phyloP scores from a whole-genome alignment of 2,888 invertebrate genomes.

The Athrips mouffetella region DNA sequence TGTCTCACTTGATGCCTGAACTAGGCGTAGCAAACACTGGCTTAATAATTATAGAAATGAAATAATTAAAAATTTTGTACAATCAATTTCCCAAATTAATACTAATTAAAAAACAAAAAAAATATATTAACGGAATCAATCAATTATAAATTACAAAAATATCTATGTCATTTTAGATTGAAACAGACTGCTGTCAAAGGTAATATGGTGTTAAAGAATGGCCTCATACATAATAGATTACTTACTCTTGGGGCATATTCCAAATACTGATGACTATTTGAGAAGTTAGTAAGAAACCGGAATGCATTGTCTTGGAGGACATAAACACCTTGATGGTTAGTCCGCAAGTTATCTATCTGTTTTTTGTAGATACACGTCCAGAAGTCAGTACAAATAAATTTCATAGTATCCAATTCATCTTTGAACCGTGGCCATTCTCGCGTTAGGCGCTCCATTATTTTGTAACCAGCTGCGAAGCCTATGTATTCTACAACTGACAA shows the following conservation, averaged over 20 bases:
- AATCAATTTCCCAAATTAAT: too few species aligned
- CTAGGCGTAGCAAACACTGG: too few species aligned
- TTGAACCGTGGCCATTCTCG: slow-evolving; percentile 96
- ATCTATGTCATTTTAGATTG: not conserved
- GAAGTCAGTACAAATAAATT: slow-evolving; percentile 99
- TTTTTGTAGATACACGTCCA: slow-evolving; percentile 99
- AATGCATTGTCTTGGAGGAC: slow-evolving; percentile 98
- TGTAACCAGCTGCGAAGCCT: slow-evolving; percentile 90
- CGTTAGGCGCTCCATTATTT: slow-evolving; percentile 91
- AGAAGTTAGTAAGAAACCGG: slow-evolving; percentile 91
- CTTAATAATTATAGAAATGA: too few species aligned
- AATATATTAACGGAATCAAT: not conserved
- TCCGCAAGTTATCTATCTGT: slow-evolving; percentile 97
- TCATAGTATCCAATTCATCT: slow-evolving; percentile 98
- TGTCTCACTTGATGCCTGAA: too few species aligned
- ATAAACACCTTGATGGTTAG: slow-evolving; percentile 99
- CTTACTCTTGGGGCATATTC: slow-evolving; percentile 91
- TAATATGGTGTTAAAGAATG: too few species aligned
- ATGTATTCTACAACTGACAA: slow-evolving; percentile 89
- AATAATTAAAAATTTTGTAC: too few species aligned
- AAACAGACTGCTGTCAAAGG: too few species aligned
- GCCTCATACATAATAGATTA: slow-evolving; percentile 15
- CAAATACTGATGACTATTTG: slow-evolving; percentile 93
- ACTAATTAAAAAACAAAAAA: not conserved
- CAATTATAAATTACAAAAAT: not conserved